Conservation (phyloP, 2,113 vertebrate species). For the Clupea harengus region DNA sequence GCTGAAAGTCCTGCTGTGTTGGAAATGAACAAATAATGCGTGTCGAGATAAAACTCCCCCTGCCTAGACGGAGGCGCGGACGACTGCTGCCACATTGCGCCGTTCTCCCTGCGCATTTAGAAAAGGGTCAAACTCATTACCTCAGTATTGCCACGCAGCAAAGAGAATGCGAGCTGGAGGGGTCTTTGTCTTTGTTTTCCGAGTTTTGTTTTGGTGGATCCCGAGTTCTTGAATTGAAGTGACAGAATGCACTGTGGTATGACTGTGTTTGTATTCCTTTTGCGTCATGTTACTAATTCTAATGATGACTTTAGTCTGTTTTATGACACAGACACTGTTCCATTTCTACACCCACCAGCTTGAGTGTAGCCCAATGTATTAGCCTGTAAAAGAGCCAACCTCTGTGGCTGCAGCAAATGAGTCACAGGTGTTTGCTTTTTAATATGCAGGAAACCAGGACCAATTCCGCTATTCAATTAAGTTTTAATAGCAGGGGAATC, state of each 20-base stretch:
- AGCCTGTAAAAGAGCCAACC: background rate
- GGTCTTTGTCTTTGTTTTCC: conserved; percentile 9
- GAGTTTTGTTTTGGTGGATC: background rate
- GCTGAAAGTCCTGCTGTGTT: conserved; percentile 29
- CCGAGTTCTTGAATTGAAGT: background rate
- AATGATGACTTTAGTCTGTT: conserved; percentile 13
- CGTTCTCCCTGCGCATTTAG: conserved; percentile 10
- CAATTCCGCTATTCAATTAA: conserved; percentile 52
- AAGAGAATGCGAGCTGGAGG: background rate
- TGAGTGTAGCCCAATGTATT: background rate
- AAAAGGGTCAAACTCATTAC: conserved; percentile 41
- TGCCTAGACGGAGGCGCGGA: background rate
- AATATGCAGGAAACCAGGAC: conserved; percentile 47
- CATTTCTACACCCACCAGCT: background rate
- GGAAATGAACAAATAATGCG: conserved; percentile 40
- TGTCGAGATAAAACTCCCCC: conserved; percentile 36
- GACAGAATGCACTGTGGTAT: background rate
- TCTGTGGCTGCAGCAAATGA: background rate
- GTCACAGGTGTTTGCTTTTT: conserved; percentile 37
- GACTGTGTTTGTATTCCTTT: background rate
- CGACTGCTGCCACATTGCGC: conserved; percentile 15
- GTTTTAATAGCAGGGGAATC: conserved; percentile 47
- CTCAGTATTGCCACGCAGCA: background rate
- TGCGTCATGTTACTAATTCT: background rate
- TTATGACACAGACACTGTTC: background rate